Conservation (phyloP, 2,797 vertebrate genomes). For the Eulemur mongoz region DNA sequence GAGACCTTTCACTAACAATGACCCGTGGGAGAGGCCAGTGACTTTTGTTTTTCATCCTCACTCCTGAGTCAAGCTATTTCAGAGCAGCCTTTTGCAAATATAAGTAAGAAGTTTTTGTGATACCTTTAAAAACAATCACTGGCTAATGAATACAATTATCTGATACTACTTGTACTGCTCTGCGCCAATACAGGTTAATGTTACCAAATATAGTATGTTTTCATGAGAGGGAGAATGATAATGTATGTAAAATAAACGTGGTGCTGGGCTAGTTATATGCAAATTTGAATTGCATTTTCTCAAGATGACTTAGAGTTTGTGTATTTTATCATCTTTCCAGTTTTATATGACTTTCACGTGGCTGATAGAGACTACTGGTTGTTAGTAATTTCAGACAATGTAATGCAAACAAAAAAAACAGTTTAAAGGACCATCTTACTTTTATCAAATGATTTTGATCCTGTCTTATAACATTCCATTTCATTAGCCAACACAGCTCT, state of each 20-base stretch:
- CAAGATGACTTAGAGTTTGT: not conserved
- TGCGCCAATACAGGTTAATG: not conserved
- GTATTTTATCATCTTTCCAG: not conserved
- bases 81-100: not conserved
- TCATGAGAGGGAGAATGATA: not conserved
- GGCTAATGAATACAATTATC: not conserved
- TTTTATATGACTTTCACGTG: not conserved
- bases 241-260: not conserved
- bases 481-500: not conserved
- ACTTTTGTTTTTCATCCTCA: not conserved
- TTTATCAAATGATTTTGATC: not conserved
- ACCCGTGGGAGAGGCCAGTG: not conserved
- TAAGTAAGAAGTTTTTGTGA: not conserved
- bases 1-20: not conserved
- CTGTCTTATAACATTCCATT: not conserved
- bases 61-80: not conserved
- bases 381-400: not conserved
- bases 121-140: not conserved
- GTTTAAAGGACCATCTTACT: not conserved
- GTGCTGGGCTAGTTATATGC: not conserved
- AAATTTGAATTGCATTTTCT: not conserved
- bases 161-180: not conserved
- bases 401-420: not conserved
- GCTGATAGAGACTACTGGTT: not conserved
- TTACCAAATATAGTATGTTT: not conserved